Percentiles rank a stretch among this genome's conserved stretches.
These are phyloP conservation scores for Dryomyza anilis DNA, from an alignment of 2,888 invertebrate genomes.

Conservation along the genomic window DNA sequence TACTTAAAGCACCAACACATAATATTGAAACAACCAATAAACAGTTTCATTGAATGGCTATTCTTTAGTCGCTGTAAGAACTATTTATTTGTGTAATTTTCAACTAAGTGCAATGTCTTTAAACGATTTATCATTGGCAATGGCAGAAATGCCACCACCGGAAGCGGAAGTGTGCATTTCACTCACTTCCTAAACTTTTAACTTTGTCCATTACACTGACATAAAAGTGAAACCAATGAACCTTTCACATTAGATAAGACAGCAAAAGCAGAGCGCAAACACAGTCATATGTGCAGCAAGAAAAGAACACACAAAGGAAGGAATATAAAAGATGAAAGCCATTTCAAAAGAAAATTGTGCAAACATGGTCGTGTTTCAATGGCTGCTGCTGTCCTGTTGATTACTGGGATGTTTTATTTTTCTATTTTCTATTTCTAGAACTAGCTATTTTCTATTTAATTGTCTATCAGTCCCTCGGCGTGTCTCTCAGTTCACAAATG, in stretches of 20 bases:
- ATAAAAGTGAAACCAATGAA: slow-evolving; percentile 54
- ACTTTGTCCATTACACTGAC: slow-evolving; percentile 30
- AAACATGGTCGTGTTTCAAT: slow-evolving; percentile 4
- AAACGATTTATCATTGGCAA: too few species aligned
- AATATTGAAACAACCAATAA: too few species aligned
- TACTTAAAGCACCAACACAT: too few species aligned
- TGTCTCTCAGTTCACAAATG: slow-evolving; percentile 22
- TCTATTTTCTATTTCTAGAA: neutral
- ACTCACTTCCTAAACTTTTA: slow-evolving; percentile 14
- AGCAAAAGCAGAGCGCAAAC: slow-evolving; percentile 32
- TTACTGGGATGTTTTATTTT: neutral
- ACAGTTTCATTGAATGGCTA: too few species aligned
- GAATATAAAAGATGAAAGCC: neutral
- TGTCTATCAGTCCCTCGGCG: neutral
- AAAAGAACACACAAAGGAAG: neutral
- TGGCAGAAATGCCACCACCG: neutral
- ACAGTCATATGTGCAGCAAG: neutral
- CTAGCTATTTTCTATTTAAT: neutral
- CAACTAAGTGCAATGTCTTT: too few species aligned
- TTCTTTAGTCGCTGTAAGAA: too few species aligned
- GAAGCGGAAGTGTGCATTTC: slow-evolving; percentile 21
- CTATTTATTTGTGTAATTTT: too few species aligned
- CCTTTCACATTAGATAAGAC: slow-evolving; percentile 52
- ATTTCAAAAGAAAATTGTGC: slow-evolving; percentile 7
- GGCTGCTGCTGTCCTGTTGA: neutral